Base-by-base conservation (phyloP, 2,888 invertebrate species). In the Drosophila mimetica region DNA sequence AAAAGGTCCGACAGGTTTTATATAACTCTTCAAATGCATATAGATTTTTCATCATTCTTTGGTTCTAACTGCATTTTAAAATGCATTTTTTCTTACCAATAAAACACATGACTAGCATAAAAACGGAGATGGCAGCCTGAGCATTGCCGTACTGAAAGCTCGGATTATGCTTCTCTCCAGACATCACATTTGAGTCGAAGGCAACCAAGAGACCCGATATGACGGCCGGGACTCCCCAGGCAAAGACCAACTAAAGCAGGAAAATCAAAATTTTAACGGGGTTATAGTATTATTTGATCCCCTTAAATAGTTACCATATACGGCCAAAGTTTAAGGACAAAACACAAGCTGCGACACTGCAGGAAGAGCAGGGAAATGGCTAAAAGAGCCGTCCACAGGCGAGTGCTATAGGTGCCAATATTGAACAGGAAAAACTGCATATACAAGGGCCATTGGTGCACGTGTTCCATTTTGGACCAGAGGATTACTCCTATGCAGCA, bases 361-460 rank as follows among this genome's bases (percentile, higher is more conserved):
- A 98, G 92, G 90, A 98, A 95, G 30, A 98, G 93, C 34, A 98
- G 90, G 6, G 95, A 95, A 34, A 97, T 93, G 2, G 98, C 96
- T 61, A 98, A 92, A 86, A 96, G 94, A 8, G 96, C 95, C 0
- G 97, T 97, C 96, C 97, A 97, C 54, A 97, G 92, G 66, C 97
- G 93, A 50, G 96, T 95, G 65, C 97, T 96, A 87, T 96, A 96
- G 66, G 96, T 95, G 64, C 96, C 95, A 74, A 95, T 94, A 34
- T 96, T 95, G 75, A 96, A 95, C 14, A 97, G 90, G 4, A 95
- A 92, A 89, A 97, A 96, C 89, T 97, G 96, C 2, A 96, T 63
- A 65, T 96, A 95, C 79, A 94, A 93, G 30, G 93, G 92, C 95
- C 95, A 95, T 5, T 93, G 93, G 2, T 92, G 91, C 41, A 92